Evolutionary conservation across 2,113 vertebrate genomes (phyloP), one percentile per base, ranked within the genome.

Genomic region (Gobio gobio): DNA sequence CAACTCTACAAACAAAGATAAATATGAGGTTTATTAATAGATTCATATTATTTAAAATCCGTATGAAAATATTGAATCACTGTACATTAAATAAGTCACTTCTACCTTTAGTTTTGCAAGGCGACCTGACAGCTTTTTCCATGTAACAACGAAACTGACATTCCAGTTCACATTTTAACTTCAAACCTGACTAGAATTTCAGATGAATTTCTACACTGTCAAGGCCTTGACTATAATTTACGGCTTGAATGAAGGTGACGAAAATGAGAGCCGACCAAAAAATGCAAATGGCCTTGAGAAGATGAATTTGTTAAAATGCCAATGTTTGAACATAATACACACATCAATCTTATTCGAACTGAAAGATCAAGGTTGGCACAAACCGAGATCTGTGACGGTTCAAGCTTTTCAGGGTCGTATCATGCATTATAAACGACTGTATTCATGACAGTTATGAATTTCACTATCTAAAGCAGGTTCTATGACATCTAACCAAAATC

Each of bases 321-420:
- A 24, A 33, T 75, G 72, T 68, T 68, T 63, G 51, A 83, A 61
- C 18, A 43, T 43, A 56, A 66, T 36, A 47, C 10, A 40, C 8
- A 49, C 26, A 86, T 54, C 54, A 83, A 78, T 78, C 81, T 78
- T 43, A 56, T 24, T 43, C 72, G 8, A 72, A 66, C 54, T 33
- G 51, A 72, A 78, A 77, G 85, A 86, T 63, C 72, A 86, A 83
- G 85, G 79, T 29, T 66, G 72, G 13, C 26, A 82, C 72, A 43
- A 51, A 78, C 6, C 4, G 6, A 49, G 33, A 56, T 82, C 12
- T 24, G 16, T 18, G 22, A 45, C 6, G 22, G 75, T 54, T 78
- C 77, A 51, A 12, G 68, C 24, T 29, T 2, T 51, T 51, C 73
- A 66, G 58, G 79, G 78, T 54, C 84, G 33, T 22, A 43, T 78